These are phyloP conservation scores for Tenodera sinensis DNA, from an alignment of 2,888 invertebrate species.

Conservation along the genomic window DNA sequence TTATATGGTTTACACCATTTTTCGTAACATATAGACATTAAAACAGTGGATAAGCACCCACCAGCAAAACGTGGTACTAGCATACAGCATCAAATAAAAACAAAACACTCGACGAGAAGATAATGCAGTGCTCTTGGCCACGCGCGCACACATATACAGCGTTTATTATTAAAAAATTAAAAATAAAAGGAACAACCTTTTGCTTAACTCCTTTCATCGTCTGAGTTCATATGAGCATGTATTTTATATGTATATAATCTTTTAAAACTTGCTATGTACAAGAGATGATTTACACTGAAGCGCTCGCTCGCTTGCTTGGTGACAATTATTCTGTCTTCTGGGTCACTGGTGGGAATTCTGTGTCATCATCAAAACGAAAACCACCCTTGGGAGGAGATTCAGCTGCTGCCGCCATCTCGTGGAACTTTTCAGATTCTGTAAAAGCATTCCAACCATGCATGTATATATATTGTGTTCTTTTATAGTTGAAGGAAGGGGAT, in stretches of 20 bases:
- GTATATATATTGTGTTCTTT: background rate
- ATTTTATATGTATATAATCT: background rate
- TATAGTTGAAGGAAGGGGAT: background rate
- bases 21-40: background rate
- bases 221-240: background rate
- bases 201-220: background rate
- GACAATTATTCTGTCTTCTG: conserved; percentile 49
- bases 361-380: conserved; percentile 75
- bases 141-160: background rate
- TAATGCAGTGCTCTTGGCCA: background rate
- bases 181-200: background rate
- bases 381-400: conserved; percentile 64
- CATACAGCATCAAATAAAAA: background rate
- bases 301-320: background rate
- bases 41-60: background rate
- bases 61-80: background rate
- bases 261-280: background rate
- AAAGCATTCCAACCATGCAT: background rate
- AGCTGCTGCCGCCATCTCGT: conserved; percentile 69
- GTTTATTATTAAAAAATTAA: background rate
- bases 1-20: background rate
- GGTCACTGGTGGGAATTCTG: conserved; percentile 79
- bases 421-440: conserved; percentile 68
- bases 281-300: background rate
- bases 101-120: background rate